Evolutionary conservation across 1,140 invertebrate species (phyloP), one percentile per base, ranked within the genome.

Genomic region (Adelges cooleyi): DNA sequence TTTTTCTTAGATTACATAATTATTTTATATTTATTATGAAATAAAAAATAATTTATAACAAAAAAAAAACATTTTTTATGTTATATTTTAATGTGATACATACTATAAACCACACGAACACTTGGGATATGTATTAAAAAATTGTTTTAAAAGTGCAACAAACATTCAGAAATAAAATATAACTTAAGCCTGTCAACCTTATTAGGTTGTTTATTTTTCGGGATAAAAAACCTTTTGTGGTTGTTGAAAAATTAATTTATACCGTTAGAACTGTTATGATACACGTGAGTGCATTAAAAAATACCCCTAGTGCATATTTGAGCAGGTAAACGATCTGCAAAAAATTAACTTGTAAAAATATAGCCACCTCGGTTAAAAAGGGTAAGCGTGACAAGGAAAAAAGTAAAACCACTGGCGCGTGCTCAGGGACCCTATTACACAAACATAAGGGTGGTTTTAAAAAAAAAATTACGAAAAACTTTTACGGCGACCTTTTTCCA

Each of bases 331-430:
- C n/a, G 42, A 42, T 33, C 29, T n/a, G 42, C 23, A 62, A 33
- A 59, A 62, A 62, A 62, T 62, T 62, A 62, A 62, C 56, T 62
- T 62, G 56, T 62, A 62, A 62, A 50, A 62, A 62, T n/a, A 44
- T 46, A 46, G 42, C 25, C 15, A 17, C 9, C 23, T 46, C 17
- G 9, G 25, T 46, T 48, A 62, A 48, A 62, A 62, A 62, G 42
- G 42, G 42, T 48, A 62, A 48, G 18, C 42, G 20, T 9, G 25
- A 6, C 18, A 62, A 59, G 13, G 27, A 44, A 44, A 56, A 56
- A 59, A 62, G n/a, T n/a, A n/a, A 62, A 62, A 62, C 56, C 42
- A n/a, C 56, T 46, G 56, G 42, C 42, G 27, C 42, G 56, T 22
- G 42, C 56, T 62, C 27, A 8, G 25, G 25, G 15, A 10, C 18